Evolutionary conservation across 1,140 invertebrate genomes (phyloP).

Genomic region (Scaptomyza hsui): DNA sequence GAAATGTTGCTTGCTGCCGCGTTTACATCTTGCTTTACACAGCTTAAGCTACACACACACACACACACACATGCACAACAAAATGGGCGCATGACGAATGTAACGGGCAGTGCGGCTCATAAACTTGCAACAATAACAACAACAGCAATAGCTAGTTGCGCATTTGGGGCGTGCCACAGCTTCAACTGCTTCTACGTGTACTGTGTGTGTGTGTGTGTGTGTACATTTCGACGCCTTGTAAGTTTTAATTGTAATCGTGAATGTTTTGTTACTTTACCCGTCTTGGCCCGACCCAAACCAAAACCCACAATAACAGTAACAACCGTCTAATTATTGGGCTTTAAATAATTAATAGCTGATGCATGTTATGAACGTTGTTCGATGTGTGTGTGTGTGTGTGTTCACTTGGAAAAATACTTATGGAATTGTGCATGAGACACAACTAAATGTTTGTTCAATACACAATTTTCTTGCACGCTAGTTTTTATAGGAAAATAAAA

Average conservation of each 20-base stretch:
- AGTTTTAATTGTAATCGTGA: constrained; percentile 75
- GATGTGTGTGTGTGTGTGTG: neutral
- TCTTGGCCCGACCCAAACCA: neutral
- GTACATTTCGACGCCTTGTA: constrained; percentile 77
- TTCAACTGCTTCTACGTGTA: constrained; percentile 58
- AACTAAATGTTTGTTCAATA: neutral
- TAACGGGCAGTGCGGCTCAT: constrained; percentile 64
- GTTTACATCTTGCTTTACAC: neutral
- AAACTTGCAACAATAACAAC: constrained; percentile 68
- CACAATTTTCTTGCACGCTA: too few species aligned
- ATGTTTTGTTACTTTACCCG: constrained; percentile 4
- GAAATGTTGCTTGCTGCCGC: constrained; percentile 43
- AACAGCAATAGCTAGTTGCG: constrained; percentile 39
- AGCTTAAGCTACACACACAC: too few species aligned
- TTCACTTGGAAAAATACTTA: neutral
- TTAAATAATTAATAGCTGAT: constrained; percentile 78
- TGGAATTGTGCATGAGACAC: neutral
- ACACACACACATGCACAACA: constrained; percentile 2
- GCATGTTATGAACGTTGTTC: constrained; percentile 37
- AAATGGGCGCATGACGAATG: constrained; percentile 54
- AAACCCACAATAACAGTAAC: constrained; percentile 16
- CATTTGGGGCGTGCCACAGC: constrained; percentile 53
- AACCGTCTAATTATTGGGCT: constrained; percentile 67
- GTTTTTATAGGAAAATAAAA: too few species aligned
- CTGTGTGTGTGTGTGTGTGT: constrained; percentile 16